phyloP scores from a whole-genome alignment of 1,140 invertebrate genomes.

The Lycorma delicatula region DNA sequence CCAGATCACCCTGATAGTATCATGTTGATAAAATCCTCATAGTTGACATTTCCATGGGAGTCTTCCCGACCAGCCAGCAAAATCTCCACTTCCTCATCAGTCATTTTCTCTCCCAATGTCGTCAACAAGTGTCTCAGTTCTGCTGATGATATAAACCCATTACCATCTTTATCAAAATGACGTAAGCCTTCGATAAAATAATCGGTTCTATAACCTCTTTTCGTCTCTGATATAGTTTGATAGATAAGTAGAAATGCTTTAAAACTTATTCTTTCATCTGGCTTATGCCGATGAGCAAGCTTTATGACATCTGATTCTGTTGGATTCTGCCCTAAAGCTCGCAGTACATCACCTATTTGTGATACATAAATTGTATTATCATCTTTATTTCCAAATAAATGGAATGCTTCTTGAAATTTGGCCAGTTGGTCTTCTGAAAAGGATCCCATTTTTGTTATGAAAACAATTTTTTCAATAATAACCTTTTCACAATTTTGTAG shows the following conservation, averaged over 20 bases:
- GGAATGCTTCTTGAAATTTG: slow-evolving; percentile 96
- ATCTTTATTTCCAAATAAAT: slow-evolving; percentile 91
- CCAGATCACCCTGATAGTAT: slow-evolving; percentile 96
- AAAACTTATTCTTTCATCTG: slow-evolving; percentile 95
- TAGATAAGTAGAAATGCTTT: slow-evolving; percentile 98
- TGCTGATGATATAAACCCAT: slow-evolving; percentile 94
- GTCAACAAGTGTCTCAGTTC: slow-evolving; percentile 95
- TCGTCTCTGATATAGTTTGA: slow-evolving; percentile 85
- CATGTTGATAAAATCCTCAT: slow-evolving; percentile 95
- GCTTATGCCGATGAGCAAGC: slow-evolving; percentile 85
- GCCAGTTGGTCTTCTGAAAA: too few relatives aligned
- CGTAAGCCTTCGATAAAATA: slow-evolving; percentile 94
- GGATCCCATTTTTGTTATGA: too few relatives aligned
- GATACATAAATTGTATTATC: slow-evolving; percentile 97
- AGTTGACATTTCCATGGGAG: slow-evolving; percentile 97
- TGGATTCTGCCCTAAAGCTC: slow-evolving; percentile 95
- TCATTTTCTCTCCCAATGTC: slow-evolving; percentile 76
- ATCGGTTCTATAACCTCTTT: slow-evolving; percentile 85
- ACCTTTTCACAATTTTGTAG: too few relatives aligned
- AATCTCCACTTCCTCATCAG: slow-evolving; percentile 87
- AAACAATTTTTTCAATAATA: too few relatives aligned
- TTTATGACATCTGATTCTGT: slow-evolving; percentile 97
- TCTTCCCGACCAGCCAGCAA: slow-evolving; percentile 93
- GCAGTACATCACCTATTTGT: slow-evolving; percentile 92
- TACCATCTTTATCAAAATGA: slow-evolving; percentile 99